Base-by-base conservation (phyloP, 2,888 invertebrate genomes). In the Agrilus biguttatus region DNA sequence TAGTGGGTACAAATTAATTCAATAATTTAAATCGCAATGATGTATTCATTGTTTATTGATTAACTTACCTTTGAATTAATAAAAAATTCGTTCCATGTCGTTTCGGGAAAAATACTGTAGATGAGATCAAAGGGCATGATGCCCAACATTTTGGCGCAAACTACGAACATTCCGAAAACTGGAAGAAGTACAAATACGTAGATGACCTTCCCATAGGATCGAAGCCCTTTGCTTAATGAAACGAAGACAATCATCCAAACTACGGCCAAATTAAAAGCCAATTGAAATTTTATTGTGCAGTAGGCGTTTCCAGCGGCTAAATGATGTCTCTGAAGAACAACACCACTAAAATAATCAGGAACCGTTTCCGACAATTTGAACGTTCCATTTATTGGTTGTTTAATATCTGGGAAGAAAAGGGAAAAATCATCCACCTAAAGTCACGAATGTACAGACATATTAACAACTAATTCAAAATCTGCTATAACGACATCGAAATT, bases 161-260 rank as follows among this genome's bases (percentile, higher is more conserved):
- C 67, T 28, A 86, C 72, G 39, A 84, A 67, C 32, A 79, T 81
- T 3, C 85, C 80, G 51, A 84, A 74, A 37, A 90, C 74, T 4
- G 91, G 89, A 47, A 88, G 64, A 48, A 87, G 68, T 40, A 83
- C 82, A 55, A 90, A 77, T 47, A 83, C 77, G 65, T 84, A 83
- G 8, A 88, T 78, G 13, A 86, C 83, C 72, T 86, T 87, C 45
- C 87, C 86, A 54, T 86, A 86, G 1, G 85, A 85, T 53, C 84
- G 75, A 36, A 90, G 66, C 45, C 91, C 90, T 75, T 88, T 89
- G 63, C 89, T 88, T 17, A 91, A 73, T 37, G 85, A 80, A 17
- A 91, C 78, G 59, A 91, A 91, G 6, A 90, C 82, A 39, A 87
- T 80, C 75, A 87, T 81, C 91, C 91, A 92, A 17, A 90, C 81